Evolutionary conservation across 2,113 vertebrate genomes (phyloP), one percentile per base, ranked within the genome.

Genomic region (Nycticryphes semicollaris): DNA sequence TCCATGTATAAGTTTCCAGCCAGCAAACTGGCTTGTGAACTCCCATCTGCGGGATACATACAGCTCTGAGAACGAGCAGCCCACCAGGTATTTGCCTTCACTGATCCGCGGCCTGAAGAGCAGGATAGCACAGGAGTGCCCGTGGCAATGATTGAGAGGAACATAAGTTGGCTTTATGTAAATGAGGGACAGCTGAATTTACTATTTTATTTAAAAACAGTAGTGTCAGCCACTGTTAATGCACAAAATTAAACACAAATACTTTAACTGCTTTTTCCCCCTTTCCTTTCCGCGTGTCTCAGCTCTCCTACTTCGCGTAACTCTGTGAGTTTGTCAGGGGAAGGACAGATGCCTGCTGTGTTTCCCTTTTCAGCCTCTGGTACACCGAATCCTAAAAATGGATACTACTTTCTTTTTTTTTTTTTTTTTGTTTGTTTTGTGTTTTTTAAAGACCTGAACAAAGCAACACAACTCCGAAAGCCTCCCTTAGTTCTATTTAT

Each of bases 401-500:
- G 87, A 93, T 89, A 62, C 43, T 89, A 63, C 43, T 70, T 90
- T 63, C 85, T 78, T 62, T 66, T 66, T 60, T 60, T 30, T 31
- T 59, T 56, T 72, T 64, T 68, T 60, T 12, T 83, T 72, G n/a
- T n/a, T n/a, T n/a, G n/a, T n/a, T n/a, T n/a, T n/a, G n/a, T n/a
- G n/a, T 60, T 87, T 82, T 82, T 47, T 24, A 53, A 77, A 87
- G 69, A 68, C 69, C 73, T 9, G 66, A 95, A 96, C 93, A 97
- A 96, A 96, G 94, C 89, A 79, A 84, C 69, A 60, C 56, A 84
- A 93, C 43, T 68, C 81, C 69, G 2, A 95, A 91, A 96, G 94
- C 48, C 87, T 94, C 78, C 78, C 94, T 95, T 85, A 75, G 77
- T 76, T 91, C 93, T 94, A 76, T 89, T 96, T 94, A 94, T 95